Evolutionary conservation across 2,888 invertebrate species (phyloP).

Genomic region (Hylaea fasciaria): DNA sequence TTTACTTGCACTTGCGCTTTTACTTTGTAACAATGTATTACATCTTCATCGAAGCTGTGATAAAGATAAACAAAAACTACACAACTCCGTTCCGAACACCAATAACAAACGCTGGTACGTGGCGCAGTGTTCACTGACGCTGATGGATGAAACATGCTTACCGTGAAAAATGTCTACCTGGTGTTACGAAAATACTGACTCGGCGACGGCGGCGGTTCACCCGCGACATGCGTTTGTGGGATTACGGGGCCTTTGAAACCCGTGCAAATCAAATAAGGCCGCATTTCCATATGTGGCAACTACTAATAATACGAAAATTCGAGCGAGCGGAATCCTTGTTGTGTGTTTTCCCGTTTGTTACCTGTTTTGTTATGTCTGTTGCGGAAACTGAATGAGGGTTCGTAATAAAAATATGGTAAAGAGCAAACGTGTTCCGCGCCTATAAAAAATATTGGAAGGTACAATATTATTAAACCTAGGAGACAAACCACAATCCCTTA

Average conservation of each 20-base stretch:
- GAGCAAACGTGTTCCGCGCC: background rate
- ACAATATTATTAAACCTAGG: too few species aligned
- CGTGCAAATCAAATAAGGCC: constrained; percentile 49
- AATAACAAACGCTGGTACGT: constrained; percentile 29
- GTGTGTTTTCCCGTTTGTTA: constrained; percentile 22
- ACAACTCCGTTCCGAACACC: constrained; percentile 36
- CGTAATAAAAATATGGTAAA: constrained; percentile 12
- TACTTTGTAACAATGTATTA: background rate
- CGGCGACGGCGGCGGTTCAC: constrained; percentile 24
- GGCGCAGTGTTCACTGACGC: constrained; percentile 29
- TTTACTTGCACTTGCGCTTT: background rate
- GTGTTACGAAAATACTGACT: constrained; percentile 38
- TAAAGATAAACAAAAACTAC: constrained; percentile 1
- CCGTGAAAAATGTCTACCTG: constrained; percentile 39
- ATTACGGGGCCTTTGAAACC: constrained; percentile 45
- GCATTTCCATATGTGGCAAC: constrained; percentile 41
- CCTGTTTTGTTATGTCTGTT: constrained; percentile 18
- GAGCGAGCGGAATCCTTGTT: constrained; percentile 24
- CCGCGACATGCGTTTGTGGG: constrained; percentile 49
- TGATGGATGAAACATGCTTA: constrained; percentile 45
- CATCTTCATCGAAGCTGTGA: background rate
- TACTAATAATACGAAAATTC: constrained; percentile 40
- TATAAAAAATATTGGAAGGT: background rate
- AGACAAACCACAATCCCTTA: too few species aligned
- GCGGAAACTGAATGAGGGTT: constrained; percentile 11